Conservation (phyloP, 2,113 vertebrate genomes). For the Periophthalmus modestus region DNA sequence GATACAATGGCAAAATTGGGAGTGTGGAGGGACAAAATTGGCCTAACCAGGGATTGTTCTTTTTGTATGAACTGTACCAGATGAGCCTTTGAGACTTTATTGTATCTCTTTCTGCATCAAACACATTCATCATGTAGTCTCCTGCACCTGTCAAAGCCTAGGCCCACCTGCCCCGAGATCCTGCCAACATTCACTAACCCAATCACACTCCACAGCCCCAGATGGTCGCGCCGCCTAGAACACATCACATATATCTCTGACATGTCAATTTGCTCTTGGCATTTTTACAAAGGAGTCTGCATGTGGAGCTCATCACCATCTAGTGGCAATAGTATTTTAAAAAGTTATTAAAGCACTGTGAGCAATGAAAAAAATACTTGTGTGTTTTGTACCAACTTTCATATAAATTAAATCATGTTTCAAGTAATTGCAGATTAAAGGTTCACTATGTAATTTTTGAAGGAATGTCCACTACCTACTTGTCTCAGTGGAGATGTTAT, state of each 20-base stretch:
- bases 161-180: background rate
- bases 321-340: background rate
- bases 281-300: background rate
- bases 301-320: background rate
- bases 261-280: background rate
- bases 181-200: slow-evolving; percentile 3
- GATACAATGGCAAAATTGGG: background rate
- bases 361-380: too few species aligned
- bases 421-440: too few species aligned
- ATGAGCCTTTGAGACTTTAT: slow-evolving; percentile 2
- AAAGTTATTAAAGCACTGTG: too few species aligned
- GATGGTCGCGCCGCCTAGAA: slow-evolving; percentile 5
- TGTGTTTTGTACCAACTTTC: too few species aligned
- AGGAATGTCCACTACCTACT: too few species aligned
- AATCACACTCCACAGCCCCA: background rate
- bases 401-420: too few species aligned
- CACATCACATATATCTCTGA: background rate
- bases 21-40: background rate
- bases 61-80: background rate
- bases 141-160: background rate
- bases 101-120: background rate
- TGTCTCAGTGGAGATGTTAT: too few species aligned
- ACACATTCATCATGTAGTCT: background rate
- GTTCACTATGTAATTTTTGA: too few species aligned
- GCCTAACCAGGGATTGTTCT: background rate